Conservation (phyloP, 2,888 invertebrate species). For the Eutolmus rufibarbis region DNA sequence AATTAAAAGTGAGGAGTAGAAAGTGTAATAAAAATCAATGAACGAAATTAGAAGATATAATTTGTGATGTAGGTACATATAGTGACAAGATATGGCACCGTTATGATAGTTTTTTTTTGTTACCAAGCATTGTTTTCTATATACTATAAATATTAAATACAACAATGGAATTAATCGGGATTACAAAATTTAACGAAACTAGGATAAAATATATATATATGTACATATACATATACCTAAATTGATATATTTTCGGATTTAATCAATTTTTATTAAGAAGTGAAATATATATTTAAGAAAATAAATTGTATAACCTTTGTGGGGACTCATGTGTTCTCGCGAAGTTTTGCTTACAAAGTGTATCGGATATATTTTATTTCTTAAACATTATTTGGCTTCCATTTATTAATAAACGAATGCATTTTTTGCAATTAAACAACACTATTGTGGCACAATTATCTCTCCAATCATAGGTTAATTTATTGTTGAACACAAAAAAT, state of each 20-base stretch:
- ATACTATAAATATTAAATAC: not conserved
- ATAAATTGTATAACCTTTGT: too few relatives aligned
- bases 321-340: too few relatives aligned
- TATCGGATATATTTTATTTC: too few relatives aligned
- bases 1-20: not conserved
- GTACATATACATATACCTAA: too few relatives aligned
- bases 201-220: too few relatives aligned
- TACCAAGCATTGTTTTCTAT: not conserved
- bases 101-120: not conserved
- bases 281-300: not conserved
- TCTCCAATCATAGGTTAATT: not conserved
- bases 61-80: not conserved
- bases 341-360: too few relatives aligned
- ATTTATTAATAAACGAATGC: too few relatives aligned
- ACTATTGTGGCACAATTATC: not conserved
- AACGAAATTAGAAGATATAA: not conserved
- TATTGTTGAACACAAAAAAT: not conserved
- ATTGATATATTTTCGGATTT: too few relatives aligned
- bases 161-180: not conserved
- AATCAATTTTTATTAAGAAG: too few relatives aligned
- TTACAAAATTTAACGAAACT: not conserved
- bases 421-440: too few relatives aligned
- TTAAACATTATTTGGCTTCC: too few relatives aligned
- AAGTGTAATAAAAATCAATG: not conserved
- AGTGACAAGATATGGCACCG: not conserved